Evolutionary conservation across 2,113 vertebrate genomes (phyloP).

Genomic region (Psammodynastes pulverulentus): DNA sequence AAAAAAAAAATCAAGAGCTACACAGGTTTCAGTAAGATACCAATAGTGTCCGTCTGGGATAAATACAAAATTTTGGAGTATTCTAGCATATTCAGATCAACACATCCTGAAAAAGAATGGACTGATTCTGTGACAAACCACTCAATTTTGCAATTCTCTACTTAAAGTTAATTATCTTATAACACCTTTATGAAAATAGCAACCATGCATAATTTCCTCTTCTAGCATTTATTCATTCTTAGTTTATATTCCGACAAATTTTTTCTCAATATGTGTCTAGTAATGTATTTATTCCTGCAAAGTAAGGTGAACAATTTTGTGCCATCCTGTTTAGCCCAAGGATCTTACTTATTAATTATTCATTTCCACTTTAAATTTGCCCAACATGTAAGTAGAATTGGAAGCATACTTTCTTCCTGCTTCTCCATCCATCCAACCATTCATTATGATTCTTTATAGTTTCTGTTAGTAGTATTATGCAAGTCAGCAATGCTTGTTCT

Average conservation of each 20-base stretch:
- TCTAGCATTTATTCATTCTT: conserved; percentile 9
- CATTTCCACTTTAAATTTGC: conserved; percentile 14
- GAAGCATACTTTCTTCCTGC: conserved; percentile 43
- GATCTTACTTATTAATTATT: neutral
- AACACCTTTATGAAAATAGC: neutral
- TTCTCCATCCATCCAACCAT: conserved; percentile 47
- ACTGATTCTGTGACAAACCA: neutral
- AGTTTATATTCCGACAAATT: neutral
- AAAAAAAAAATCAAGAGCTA: neutral
- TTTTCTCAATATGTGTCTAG: neutral
- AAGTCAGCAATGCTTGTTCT: neutral
- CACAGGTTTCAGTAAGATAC: neutral
- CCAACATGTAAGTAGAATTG: conserved; percentile 15
- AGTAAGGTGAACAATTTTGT: conserved; percentile 38
- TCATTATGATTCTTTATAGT: conserved; percentile 37
- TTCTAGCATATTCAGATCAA: neutral
- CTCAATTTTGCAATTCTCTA: neutral
- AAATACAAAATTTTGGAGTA: neutral
- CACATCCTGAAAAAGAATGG: neutral
- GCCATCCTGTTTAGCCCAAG: conserved; percentile 56
- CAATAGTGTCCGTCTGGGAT: neutral
- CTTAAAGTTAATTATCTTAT: neutral
- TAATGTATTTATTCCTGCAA: conserved; percentile 49
- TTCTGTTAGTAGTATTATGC: conserved; percentile 43
- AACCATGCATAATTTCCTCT: conserved; percentile 12